phyloP scores from a whole-genome alignment of 2,888 invertebrate species.

The Masnerella sp. region DNA sequence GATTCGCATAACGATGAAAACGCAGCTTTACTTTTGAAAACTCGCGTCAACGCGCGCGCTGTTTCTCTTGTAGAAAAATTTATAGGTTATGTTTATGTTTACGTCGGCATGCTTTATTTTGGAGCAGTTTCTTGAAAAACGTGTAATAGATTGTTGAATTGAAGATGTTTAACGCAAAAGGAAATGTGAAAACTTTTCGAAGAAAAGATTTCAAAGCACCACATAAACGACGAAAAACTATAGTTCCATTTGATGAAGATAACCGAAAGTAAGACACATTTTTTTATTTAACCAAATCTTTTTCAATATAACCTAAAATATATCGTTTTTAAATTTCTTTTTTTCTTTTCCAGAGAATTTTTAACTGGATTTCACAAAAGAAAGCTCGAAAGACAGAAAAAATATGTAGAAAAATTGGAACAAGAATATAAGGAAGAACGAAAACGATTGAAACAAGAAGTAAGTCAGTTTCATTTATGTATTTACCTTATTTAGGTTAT shows the following conservation, averaged over 20 bases:
- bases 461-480: conserved; percentile 72
- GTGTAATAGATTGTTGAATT: too few species aligned
- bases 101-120: too few species aligned
- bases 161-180: too few species aligned
- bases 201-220: too few species aligned
- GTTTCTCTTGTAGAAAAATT: too few species aligned
- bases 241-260: conserved; percentile 27
- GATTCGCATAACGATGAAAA: too few species aligned
- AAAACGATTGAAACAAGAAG: conserved; percentile 86
- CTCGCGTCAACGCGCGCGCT: too few species aligned
- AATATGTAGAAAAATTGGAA: conserved; percentile 86
- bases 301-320: not conserved
- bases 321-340: not conserved
- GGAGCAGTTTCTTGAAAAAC: too few species aligned
- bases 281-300: not conserved
- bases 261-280: conserved; percentile 21
- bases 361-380: conserved; percentile 89
- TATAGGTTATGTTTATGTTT: conserved; percentile 10
- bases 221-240: conserved; percentile 20
- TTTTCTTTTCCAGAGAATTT: conserved; percentile 82
- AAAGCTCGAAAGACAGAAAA: conserved; percentile 86
- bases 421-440: conserved; percentile 86
- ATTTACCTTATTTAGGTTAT: conserved; percentile 49
- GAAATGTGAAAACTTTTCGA: too few species aligned
- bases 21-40: too few species aligned